phyloP scores from a whole-genome alignment of 2,113 vertebrate genomes.

The Arvicanthis niloticus region DNA sequence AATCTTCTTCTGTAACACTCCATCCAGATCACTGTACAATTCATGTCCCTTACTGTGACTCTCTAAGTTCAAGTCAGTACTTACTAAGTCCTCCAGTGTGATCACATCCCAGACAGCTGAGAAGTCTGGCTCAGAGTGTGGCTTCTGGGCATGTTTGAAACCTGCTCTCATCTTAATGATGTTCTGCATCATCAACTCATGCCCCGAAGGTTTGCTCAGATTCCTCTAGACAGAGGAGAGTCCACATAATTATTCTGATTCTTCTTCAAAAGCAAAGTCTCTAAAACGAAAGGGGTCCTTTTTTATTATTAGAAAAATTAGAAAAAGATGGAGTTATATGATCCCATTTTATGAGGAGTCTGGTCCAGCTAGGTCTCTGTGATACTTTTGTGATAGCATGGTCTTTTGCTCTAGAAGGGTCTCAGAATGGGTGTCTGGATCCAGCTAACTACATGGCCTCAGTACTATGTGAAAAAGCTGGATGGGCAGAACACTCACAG shows the following conservation, averaged over 20 bases:
- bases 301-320: neutral
- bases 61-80: neutral
- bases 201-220: neutral
- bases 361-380: neutral
- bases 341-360: neutral
- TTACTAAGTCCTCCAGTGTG: neutral
- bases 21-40: neutral
- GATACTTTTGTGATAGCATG: neutral
- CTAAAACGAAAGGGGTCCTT: neutral
- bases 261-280: neutral
- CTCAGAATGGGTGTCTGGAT: neutral
- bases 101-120: neutral
- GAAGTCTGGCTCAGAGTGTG: neutral
- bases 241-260: neutral
- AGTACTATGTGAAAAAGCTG: rapidly evolving
- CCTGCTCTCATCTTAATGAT: neutral
- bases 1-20: neutral
- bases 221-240: neutral
- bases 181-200: neutral
- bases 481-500: rapidly evolving
- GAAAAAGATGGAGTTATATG: neutral
- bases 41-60: neutral
- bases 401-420: neutral
- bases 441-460: neutral
- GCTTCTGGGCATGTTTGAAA: neutral